phyloP scores from a whole-genome alignment of 1,140 invertebrate species.

The Magallana angulata region DNA sequence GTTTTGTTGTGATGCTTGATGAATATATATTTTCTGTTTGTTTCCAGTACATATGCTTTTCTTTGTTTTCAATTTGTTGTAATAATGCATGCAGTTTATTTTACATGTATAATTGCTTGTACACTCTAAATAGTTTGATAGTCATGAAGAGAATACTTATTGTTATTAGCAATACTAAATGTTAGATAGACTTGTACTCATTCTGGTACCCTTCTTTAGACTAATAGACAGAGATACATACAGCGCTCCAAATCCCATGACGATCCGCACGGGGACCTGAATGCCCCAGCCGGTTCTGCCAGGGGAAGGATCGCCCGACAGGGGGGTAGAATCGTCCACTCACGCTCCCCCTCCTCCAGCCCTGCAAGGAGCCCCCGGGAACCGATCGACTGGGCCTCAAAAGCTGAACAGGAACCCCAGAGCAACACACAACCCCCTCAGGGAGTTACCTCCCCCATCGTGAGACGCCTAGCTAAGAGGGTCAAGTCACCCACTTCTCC shows the following conservation, averaged over 20 bases:
- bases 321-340: conserved; percentile 67
- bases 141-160: too few species aligned
- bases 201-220: conserved; percentile 57
- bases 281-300: conserved; percentile 68
- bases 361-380: conserved; percentile 56
- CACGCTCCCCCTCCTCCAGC: conserved; percentile 69
- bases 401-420: conserved; percentile 34
- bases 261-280: conserved; percentile 71
- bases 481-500: conserved; percentile 65
- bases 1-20: too few species aligned
- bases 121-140: too few species aligned
- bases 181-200: conserved; percentile 15
- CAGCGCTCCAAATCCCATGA: conserved; percentile 78
- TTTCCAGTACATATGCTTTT: too few species aligned
- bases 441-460: background rate
- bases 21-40: too few species aligned
- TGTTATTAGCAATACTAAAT: too few species aligned
- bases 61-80: too few species aligned
- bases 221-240: conserved; percentile 72
- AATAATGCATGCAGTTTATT: too few species aligned
- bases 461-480: conserved; percentile 53
- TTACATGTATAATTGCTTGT: too few species aligned
- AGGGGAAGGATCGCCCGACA: conserved; percentile 72
- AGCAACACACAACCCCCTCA: conserved; percentile 29
- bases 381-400: background rate